These are phyloP conservation scores for Halesus radiatus DNA, from an alignment of 1,140 invertebrate genomes.

Conservation along the genomic window DNA sequence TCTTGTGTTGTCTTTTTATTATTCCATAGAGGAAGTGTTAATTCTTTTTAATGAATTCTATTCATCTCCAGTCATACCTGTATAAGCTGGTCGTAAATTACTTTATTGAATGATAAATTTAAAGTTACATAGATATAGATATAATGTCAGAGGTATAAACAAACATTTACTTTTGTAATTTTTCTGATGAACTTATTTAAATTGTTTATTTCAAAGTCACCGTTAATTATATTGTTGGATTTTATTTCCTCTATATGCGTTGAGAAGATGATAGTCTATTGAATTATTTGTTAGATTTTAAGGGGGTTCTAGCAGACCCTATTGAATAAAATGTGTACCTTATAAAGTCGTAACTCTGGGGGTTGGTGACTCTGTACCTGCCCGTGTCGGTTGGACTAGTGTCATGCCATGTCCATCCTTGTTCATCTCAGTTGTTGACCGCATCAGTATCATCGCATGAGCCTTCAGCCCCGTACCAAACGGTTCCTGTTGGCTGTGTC, in stretches of 20 bases:
- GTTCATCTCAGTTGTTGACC: not conserved
- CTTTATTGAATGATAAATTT: slow-evolving; percentile 5
- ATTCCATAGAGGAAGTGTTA: not conserved
- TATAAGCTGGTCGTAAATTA: slow-evolving; percentile 31
- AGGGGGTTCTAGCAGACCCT: slow-evolving; percentile 40
- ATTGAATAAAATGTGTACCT: slow-evolving; percentile 49
- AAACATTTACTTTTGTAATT: slow-evolving; percentile 8
- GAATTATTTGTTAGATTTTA: slow-evolving; percentile 44
- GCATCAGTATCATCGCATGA: no score
- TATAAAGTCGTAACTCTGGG: slow-evolving; percentile 35
- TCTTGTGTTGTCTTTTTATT: slow-evolving; percentile 33
- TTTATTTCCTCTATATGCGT: slow-evolving; percentile 48
- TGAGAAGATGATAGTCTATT: slow-evolving; percentile 46
- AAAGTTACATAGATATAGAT: not conserved
- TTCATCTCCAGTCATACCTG: slow-evolving; percentile 5
- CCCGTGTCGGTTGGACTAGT: slow-evolving; percentile 22
- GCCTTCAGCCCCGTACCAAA: no score
- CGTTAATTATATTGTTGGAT: slow-evolving; percentile 40
- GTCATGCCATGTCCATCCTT: not conserved
- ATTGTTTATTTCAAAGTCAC: slow-evolving; percentile 33
- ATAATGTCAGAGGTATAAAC: not conserved
- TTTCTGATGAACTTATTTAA: not conserved
- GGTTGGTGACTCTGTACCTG: slow-evolving; percentile 48
- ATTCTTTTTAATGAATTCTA: slow-evolving; percentile 16
- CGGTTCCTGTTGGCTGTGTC: no score